A percentile compares a stretch with the other conserved stretches of the same genome.
Evolutionary conservation across 2,113 vertebrate genomes (phyloP).

Genomic region (Sula dactylatra): DNA sequence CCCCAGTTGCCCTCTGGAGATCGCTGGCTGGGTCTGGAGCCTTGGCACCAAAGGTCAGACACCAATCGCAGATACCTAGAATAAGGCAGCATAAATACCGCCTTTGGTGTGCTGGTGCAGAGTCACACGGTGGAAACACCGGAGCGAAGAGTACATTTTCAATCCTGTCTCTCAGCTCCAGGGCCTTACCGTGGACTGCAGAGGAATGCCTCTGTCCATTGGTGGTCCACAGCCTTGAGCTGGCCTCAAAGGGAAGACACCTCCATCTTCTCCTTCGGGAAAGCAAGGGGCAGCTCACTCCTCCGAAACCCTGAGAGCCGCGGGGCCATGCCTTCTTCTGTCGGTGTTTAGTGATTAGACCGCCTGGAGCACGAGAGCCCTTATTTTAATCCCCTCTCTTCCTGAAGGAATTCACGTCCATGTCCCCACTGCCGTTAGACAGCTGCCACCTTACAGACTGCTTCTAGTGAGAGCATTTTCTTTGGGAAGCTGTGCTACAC

Average conservation of each 20-base stretch:
- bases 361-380: not conserved
- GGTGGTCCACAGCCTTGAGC: not conserved
- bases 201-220: accelerated
- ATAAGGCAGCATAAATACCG: not conserved
- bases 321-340: not conserved
- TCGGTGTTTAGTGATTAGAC: not conserved
- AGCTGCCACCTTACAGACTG: not conserved
- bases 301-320: not conserved
- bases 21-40: not conserved
- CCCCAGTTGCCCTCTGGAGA: not conserved
- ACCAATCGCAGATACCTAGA: no score
- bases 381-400: not conserved
- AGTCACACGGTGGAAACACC: not conserved
- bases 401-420: not conserved
- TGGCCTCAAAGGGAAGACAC: not conserved
- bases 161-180: not conserved
- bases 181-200: accelerated
- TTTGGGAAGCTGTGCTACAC: not conserved
- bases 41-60: not conserved
- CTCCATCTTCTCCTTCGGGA: not conserved
- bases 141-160: not conserved
- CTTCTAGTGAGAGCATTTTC: not conserved
- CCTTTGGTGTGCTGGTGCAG: not conserved
- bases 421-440: not conserved
- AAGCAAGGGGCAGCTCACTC: not conserved